Base-by-base conservation (phyloP, 2,888 invertebrate genomes). In the Notodonta dromedarius region DNA sequence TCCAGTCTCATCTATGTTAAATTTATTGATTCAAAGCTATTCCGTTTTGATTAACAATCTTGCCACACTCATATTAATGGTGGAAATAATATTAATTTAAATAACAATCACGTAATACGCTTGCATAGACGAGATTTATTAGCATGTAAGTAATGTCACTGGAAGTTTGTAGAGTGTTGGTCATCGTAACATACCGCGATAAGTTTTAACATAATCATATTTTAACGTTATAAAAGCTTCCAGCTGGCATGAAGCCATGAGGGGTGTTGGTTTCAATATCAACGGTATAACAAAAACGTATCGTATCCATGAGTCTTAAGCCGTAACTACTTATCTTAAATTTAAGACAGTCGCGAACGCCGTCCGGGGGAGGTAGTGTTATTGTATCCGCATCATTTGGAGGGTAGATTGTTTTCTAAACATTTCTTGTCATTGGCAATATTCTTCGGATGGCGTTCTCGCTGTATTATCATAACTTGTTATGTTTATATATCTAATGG, bases 261-360 rank as follows among this genome's bases (percentile, higher is more conserved):
- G 93, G 93, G 93, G 93, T 93, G 93, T 93, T 93, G 93, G 93
- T 92, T 92, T 78, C 82, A 86, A 88, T 88, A 88, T 87, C 88
- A 89, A 88, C 89, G 86, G 86, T 87, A 83, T 77, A 83, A 86
- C 88, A 87, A 88, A 91, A 91, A 90, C 83, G 93, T 93, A 93
- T 93, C 93, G 93, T 92, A 81, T 90, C 93, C 90, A 93, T 89
- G 91, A 85, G 85, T 84, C 74, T 83, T 77, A 84, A 83, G 70
- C 80, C 80, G 74, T 2, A 1, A 24, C 24, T 79, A n/a, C n/a
- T n/a, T n/a, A 83, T 83, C 79, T 83, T 89, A 89, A 82, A 86
- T 86, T 87, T 35, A 85, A 85, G 86, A 76, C 72, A 70, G 77
- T 77, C 69, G 64, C 71, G 77, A 84, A 84, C 82, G 84, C 84